Base-by-base conservation (phyloP, 2,888 invertebrate genomes). In the Melanophora roralis region DNA sequence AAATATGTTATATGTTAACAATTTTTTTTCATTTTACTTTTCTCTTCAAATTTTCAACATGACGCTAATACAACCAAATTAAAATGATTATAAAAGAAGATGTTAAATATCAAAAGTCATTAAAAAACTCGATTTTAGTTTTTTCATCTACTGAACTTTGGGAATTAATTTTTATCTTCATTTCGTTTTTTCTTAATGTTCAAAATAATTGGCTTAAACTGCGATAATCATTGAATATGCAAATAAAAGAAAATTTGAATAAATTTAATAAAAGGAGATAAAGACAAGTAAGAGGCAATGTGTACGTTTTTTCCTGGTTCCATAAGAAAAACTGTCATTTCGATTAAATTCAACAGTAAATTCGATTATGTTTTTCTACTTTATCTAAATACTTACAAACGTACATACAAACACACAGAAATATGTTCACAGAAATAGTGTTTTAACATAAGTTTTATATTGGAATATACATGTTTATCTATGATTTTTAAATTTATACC, bases 141-240 rank as follows among this genome's bases (percentile, higher is more conserved):
- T 5, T 27, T 57, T 45, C 9, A 53, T 36, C n/a, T n/a, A n/a
- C 8, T 27, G 43, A 12, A 23, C 16, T 45, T 4, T 45, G 19
- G 23, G 11, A 43, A 14, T 27, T 21, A 5, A 27, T 27, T 21
- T 55, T 59, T 19, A 5, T 51, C 38, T 9, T 27, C 38, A 14
- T 36, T 34, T 16, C 14, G 36, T 21, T 23, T 19, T 23, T 40
- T 60, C 19, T 49, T 40, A 57, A n/a, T 14, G 21, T 14, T 72
- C 21, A 57, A 40, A 27, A 74, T 69, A 79, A 79, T 72, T 79
- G 67, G 47, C 75, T 75, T 79, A 65, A 79, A 49, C 47, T 67
- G 59, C 49, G 67, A 79, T 75, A 79, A 75, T 72, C 79, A 75
- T 72, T 62, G 55, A 79, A 75, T 79, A 75, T 79, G 75, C 79